Evolutionary conservation across 37 sponge, comb jelly and placozoan species (phyloP).

Genomic region (Halichondria panicea): DNA sequence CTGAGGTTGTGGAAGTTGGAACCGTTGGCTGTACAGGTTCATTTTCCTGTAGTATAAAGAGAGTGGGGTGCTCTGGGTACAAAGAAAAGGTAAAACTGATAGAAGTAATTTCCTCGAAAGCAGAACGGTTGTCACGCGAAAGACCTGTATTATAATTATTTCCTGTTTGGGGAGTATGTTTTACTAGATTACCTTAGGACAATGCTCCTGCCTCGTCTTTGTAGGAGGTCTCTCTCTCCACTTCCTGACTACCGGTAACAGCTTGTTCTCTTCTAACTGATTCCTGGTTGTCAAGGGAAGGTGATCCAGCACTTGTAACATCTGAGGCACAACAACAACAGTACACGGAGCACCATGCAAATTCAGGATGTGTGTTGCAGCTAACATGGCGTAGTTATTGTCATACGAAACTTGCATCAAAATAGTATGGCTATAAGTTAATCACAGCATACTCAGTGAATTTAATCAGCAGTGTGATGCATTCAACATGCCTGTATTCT

Average conservation of each 20-base stretch:
- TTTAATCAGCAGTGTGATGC: not conserved
- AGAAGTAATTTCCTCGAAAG: too few relatives aligned
- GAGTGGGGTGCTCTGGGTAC: too few relatives aligned
- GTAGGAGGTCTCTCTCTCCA: conserved; percentile 54
- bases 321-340: conserved; percentile 41
- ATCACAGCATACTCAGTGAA: not conserved
- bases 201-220: not conserved
- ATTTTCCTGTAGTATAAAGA: not conserved
- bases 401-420: too few relatives aligned
- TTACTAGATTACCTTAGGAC: too few relatives aligned
- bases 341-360: too few relatives aligned
- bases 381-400: too few relatives aligned
- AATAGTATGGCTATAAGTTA: not conserved
- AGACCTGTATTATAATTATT: too few relatives aligned
- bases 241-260: conserved; percentile 66
- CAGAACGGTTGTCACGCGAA: too few relatives aligned
- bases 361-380: too few relatives aligned
- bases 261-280: conserved; percentile 75
- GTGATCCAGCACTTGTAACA: conserved; percentile 69
- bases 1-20: too few relatives aligned
- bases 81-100: too few relatives aligned
- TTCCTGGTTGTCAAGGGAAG: conserved; percentile 85
- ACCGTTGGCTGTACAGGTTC: conserved; percentile 6
- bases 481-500: conserved; percentile 33
- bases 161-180: too few relatives aligned